These are phyloP conservation scores for Anas platyrhynchos DNA, from an alignment of 2,113 vertebrate species.

Conservation along the genomic window DNA sequence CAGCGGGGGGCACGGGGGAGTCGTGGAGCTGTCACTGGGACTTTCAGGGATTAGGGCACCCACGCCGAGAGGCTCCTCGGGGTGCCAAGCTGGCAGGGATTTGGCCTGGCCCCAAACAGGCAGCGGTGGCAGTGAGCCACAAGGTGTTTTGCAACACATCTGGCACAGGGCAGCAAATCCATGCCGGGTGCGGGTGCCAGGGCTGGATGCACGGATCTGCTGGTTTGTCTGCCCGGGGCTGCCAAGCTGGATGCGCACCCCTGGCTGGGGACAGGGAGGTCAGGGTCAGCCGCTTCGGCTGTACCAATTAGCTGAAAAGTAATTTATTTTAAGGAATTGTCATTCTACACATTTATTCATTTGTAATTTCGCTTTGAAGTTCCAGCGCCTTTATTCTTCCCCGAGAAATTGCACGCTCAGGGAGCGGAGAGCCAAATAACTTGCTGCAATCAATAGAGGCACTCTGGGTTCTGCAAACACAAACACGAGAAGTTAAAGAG, in stretches of 20 bases:
- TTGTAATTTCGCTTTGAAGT: background rate
- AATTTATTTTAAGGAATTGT: background rate
- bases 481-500: background rate
- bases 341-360: background rate
- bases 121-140: accelerated
- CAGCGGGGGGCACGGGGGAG: accelerated
- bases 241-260: background rate
- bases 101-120: background rate
- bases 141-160: background rate
- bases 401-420: background rate
- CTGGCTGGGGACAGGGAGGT: background rate
- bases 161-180: accelerated
- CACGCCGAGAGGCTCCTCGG: accelerated
- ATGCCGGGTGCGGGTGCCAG: background rate
- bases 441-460: background rate
- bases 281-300: background rate
- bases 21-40: accelerated
- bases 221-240: background rate
- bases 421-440: background rate
- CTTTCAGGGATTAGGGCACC: background rate
- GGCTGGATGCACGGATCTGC: background rate
- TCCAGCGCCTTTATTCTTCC: background rate
- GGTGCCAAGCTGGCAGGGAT: background rate
- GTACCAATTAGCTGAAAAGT: background rate
- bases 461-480: background rate